A percentile compares a stretch with the other conserved stretches of the same genome.
Conservation (phyloP, 2,888 invertebrate genomes). For the Drepana falcataria region DNA sequence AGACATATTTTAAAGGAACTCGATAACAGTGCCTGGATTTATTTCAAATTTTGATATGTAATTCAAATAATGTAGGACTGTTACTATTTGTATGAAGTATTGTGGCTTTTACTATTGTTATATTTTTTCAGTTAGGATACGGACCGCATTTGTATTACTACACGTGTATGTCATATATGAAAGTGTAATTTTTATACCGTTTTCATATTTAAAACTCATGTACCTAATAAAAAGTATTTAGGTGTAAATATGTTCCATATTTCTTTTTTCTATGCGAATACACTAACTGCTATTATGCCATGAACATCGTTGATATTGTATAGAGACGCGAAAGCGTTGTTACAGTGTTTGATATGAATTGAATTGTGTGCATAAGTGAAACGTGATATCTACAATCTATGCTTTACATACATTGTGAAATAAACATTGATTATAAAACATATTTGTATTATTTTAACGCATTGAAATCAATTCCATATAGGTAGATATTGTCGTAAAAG, state of each 20-base stretch:
- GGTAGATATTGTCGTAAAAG: too few species aligned
- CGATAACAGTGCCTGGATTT: conserved; percentile 67
- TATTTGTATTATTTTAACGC: conserved; percentile 12
- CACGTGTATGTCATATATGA: conserved; percentile 68
- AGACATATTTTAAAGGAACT: conserved; percentile 36
- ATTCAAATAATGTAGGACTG: conserved; percentile 50
- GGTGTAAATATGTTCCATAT: conserved; percentile 75
- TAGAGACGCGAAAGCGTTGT: conserved; percentile 62
- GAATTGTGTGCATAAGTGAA: conserved; percentile 75
- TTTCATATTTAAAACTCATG: conserved; percentile 76
- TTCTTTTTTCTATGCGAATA: conserved; percentile 72
- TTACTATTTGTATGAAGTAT: conserved; percentile 60
- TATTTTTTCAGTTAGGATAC: conserved; percentile 73
- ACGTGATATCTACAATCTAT: conserved; percentile 79
- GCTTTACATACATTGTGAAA: conserved; percentile 76
- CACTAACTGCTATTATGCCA: conserved; percentile 70
- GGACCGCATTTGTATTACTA: conserved; percentile 72
- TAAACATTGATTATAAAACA: conserved; percentile 69
- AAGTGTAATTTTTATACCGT: conserved; percentile 78
- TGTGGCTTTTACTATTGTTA: conserved; percentile 74
- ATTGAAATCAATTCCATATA: background rate
- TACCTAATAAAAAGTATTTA: conserved; percentile 71
- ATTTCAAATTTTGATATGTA: conserved; percentile 56
- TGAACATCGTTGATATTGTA: conserved; percentile 68
- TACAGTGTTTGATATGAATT: conserved; percentile 70